These are phyloP conservation scores for Drosophila anomalata DNA, from an alignment of 2,888 invertebrate genomes.

Conservation along the genomic window DNA sequence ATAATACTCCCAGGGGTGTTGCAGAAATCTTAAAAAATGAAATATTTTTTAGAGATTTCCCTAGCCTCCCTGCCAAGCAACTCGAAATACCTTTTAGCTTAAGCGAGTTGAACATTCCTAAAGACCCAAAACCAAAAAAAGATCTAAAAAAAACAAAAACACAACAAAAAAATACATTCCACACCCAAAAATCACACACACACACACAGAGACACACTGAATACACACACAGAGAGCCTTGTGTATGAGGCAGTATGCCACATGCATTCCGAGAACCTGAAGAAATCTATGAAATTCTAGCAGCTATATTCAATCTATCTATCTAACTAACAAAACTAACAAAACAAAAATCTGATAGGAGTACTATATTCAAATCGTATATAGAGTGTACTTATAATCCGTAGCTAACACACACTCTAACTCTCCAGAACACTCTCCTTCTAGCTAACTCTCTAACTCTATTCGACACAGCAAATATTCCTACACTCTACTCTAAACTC, in stretches of 20 bases:
- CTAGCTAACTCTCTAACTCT: slow-evolving; percentile 48
- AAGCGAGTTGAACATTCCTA: slow-evolving; percentile 73
- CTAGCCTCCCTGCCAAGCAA: slow-evolving; percentile 45
- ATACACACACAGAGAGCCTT: slow-evolving; percentile 67
- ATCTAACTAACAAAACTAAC: slow-evolving; percentile 35
- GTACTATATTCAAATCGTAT: slow-evolving; percentile 51
- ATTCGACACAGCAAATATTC: slow-evolving; percentile 51
- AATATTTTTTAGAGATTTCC: neutral
- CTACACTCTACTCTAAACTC: slow-evolving; percentile 51
- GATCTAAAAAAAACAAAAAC: slow-evolving; percentile 10
- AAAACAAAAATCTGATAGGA: slow-evolving; percentile 38
- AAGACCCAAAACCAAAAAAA: slow-evolving; percentile 22
- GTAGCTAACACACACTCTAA: slow-evolving; percentile 43
- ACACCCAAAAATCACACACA: slow-evolving; percentile 18
- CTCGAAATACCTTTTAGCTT: slow-evolving; percentile 66
- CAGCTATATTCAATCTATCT: slow-evolving; percentile 55
- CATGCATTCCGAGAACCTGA: slow-evolving; percentile 67
- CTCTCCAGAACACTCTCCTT: slow-evolving; percentile 36
- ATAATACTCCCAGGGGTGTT: slow-evolving; percentile 20
- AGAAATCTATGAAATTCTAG: slow-evolving; percentile 71
- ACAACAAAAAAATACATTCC: slow-evolving; percentile 36
- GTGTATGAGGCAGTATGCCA: slow-evolving; percentile 59
- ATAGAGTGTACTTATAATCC: slow-evolving; percentile 54
- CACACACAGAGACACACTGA: slow-evolving; percentile 56
- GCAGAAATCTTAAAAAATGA: slow-evolving; percentile 2